Percentiles rank a stretch among this genome's conserved stretches.
Conservation (phyloP, 2,797 vertebrate genomes). For the Myotis daubentonii region DNA sequence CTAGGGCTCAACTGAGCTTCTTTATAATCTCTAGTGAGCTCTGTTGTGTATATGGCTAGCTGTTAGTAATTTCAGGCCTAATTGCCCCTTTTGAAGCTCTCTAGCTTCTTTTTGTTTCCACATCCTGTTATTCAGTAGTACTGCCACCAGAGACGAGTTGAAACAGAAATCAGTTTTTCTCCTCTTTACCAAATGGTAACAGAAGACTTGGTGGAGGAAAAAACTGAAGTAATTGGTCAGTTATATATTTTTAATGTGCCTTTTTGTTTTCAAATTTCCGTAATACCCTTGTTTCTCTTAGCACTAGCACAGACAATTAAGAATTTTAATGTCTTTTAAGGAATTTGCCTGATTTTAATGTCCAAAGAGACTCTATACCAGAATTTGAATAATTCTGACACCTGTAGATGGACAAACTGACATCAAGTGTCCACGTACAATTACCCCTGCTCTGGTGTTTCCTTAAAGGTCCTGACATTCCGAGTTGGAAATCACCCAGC, state of each 20-base stretch:
- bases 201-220: slow-evolving; percentile 19
- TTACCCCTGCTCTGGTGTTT: slow-evolving; percentile 28
- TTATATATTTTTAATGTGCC: neutral
- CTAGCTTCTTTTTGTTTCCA: neutral
- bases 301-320: neutral
- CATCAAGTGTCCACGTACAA: neutral
- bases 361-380: neutral
- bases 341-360: slow-evolving; percentile 16
- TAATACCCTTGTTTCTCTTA: neutral
- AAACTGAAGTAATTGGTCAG: neutral
- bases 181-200: slow-evolving; percentile 34
- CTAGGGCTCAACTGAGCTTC: neutral
- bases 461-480: slow-evolving; percentile 82
- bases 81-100: neutral
- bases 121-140: neutral
- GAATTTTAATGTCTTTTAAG: neutral
- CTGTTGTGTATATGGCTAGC: neutral
- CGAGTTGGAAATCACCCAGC: slow-evolving; percentile 80
- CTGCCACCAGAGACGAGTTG: neutral
- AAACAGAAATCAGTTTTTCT: slow-evolving; percentile 8
- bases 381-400: neutral
- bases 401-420: neutral
- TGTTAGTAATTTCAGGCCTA: neutral
- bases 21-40: neutral
- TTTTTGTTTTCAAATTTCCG: slow-evolving; percentile 17